Base-by-base conservation (phyloP, 2,113 vertebrate genomes). In the Tichodroma muraria region DNA sequence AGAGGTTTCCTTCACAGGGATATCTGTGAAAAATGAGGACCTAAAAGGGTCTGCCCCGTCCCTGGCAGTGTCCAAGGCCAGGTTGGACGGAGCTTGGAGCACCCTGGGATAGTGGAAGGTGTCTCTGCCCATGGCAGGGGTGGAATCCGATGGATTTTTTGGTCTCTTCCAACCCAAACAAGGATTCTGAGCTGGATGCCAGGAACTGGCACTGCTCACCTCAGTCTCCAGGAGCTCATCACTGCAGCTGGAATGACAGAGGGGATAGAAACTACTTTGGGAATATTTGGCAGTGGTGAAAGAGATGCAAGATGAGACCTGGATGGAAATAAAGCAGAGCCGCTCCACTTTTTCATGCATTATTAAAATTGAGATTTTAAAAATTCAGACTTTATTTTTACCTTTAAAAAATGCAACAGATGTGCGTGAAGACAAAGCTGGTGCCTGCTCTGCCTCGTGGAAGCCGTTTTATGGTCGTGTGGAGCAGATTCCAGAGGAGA, bases 341-440 rank as follows among this genome's bases (percentile, higher is more conserved):
- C 2, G 21, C 77, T 27, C 79, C 31, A 0, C 35, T 90, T 85
- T 83, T 56, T 11, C 91, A 89, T 94, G 93, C 70, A 95, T 94
- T 94, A 96, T 95, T 91, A 82, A 97, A 89, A 93, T 13, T 1
- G 60, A 70, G 91, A 5, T 89, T 94, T 97, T 96, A 95, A 94
- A 97, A 92, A 95, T 85, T 91, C 73, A 97, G 76, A 85, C 85
- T 95, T 86, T 68, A 30, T 79, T 95, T 94, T 95, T 85, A 15
- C 66, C 84, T 88, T 89, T 92, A 94, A 95, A 95, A 94, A 95
- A 95, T 85, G 91, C 93, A 95, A 89, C 93, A 93, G 91, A 94
- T 94, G 87, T 54, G 81, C 4, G 15, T 0, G 4, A 85, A 94
- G 94, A 92, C 75, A 92, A 91, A 96, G 79, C 78, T 22, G 11